Evolutionary conservation across 1,140 invertebrate genomes (phyloP), one percentile per base, ranked within the genome.

Genomic region (Sitophilus oryzae): DNA sequence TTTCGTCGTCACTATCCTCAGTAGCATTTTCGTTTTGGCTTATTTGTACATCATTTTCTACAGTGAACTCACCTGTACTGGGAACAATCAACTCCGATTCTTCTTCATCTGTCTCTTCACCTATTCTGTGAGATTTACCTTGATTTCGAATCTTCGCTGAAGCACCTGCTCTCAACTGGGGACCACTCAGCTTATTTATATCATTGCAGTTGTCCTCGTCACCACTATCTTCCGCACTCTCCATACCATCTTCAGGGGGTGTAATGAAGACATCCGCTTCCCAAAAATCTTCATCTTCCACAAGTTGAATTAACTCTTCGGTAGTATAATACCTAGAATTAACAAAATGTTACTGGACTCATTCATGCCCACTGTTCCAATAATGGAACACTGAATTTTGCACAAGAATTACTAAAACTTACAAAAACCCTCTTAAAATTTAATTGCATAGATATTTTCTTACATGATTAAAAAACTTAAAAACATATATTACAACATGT

Each of bases 251-350:
- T 45, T 49, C 21, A 6, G 51, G 56, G 11, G 45, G 46, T 11
- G 45, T 49, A 34, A 58, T 58, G 37, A 42, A 58, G 4, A 58
- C 20, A 48, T 58, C 52, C 3, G 45, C 56, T 4, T 40, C 25
- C 51, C 56, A 54, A 48, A 58, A 58, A 2, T 55, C 51, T 18
- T 55, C 56, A 43, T 40, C 35, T 49, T 58, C 56, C 1, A 54
- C 52, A n/a, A 58, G 36, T 6, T 49, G 18, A 25, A 42, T 45
- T 3, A 59, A 22, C 8, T 55, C 41, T 55, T 55, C 11, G 21
- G 44, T 55, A 21, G 56, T 59, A 22, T 21, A 55, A 21, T 11
- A 48, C 38, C 44, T 55, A 25, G 22, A 59, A 59, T 21, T 19
- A 55, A 56, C 49, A 53, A 34, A 53, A 48, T 23, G 11, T 48